Evolutionary conservation across 1,140 invertebrate genomes (phyloP).

Genomic region (Zaprionus ornatus): DNA sequence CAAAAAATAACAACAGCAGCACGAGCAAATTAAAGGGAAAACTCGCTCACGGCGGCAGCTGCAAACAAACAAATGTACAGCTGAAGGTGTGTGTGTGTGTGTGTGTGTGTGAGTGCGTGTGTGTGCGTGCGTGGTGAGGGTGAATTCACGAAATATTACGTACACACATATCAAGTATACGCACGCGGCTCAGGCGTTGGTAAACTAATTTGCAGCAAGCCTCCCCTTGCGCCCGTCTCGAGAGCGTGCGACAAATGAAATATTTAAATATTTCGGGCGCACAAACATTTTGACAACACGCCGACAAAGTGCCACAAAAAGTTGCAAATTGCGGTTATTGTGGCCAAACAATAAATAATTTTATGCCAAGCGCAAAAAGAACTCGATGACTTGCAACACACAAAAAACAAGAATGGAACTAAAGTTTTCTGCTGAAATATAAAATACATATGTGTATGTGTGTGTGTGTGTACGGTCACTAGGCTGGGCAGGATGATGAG

Average conservation of each 20-base stretch:
- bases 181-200: background rate
- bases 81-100: background rate
- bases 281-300: constrained; percentile 74
- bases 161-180: constrained; percentile 41
- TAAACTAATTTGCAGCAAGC: constrained; percentile 18
- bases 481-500: constrained; percentile 34
- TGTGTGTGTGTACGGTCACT: constrained; percentile 15
- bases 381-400: constrained; percentile 65
- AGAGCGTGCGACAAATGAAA: constrained; percentile 71
- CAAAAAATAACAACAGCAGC: background rate
- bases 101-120: background rate
- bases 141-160: constrained; percentile 38
- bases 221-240: background rate
- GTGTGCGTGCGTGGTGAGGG: background rate
- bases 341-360: constrained; percentile 70
- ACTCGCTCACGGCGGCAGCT: background rate
- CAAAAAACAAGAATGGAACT: constrained; percentile 44
- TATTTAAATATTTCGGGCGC: constrained; percentile 73
- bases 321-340: constrained; percentile 81
- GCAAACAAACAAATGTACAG: constrained; percentile 6
- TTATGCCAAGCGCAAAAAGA: constrained; percentile 41
- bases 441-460: background rate
- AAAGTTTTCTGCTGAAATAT: constrained; percentile 59
- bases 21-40: constrained; percentile 1
- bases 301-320: constrained; percentile 63